A percentile compares a stretch with the other conserved stretches of the same genome.
Evolutionary conservation across 2,797 vertebrate species (phyloP).

Genomic region (Kryptopterus vitreolus): DNA sequence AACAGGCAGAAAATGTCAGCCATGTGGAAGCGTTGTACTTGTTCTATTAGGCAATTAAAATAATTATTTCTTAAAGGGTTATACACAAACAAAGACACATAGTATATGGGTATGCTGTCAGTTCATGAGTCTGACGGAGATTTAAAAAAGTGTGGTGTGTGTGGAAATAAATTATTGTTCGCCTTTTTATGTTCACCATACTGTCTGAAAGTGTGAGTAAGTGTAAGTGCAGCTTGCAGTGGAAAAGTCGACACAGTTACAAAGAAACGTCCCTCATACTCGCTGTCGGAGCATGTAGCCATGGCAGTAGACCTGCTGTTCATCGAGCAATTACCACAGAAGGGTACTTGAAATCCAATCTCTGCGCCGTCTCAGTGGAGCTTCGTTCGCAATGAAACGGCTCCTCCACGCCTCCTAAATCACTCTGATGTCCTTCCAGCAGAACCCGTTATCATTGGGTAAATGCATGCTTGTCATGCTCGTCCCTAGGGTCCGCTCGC

Average conservation of each 20-base stretch:
- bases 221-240: not conserved
- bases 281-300: constrained; percentile 25
- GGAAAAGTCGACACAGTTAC: not conserved
- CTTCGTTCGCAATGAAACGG: constrained; percentile 34
- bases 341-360: constrained; percentile 51
- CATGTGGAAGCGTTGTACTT: not conserved
- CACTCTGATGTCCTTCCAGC: constrained; percentile 41
- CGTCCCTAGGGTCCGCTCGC: not conserved
- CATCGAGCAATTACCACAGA: constrained; percentile 43
- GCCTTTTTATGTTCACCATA: not conserved
- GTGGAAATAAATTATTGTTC: not conserved
- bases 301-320: constrained; percentile 42
- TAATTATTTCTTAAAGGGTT: not conserved
- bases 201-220: not conserved
- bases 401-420: constrained; percentile 42
- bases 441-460: constrained; percentile 39
- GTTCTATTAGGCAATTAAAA: not conserved
- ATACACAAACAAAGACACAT: not conserved
- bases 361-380: constrained; percentile 41
- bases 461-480: constrained; percentile 4
- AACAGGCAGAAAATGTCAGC: not conserved
- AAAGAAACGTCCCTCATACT: not conserved
- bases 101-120: not conserved
- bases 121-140: not conserved
- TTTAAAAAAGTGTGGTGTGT: too few species aligned